Conservation (phyloP, 1,140 invertebrate species). For the Antheraea mylitta region DNA sequence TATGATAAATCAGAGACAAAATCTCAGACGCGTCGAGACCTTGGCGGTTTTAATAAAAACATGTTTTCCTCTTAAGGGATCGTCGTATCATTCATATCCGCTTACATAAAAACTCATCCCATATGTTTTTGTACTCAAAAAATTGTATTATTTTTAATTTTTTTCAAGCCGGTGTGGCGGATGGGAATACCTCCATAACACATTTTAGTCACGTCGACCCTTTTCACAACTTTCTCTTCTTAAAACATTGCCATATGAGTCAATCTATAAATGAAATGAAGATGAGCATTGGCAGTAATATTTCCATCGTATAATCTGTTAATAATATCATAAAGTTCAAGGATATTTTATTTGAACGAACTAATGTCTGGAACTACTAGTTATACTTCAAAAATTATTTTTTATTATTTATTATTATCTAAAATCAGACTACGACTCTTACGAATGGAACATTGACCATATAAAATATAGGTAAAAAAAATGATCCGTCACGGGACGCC, state of each 20-base stretch:
- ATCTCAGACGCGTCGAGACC: neutral
- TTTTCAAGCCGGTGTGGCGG: slow-evolving; percentile 22
- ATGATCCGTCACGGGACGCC: too few relatives aligned
- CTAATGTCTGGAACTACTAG: too few relatives aligned
- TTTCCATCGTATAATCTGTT: neutral
- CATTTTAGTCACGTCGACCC: slow-evolving; percentile 47
- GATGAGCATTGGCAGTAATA: neutral
- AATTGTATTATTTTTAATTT: slow-evolving; percentile 53
- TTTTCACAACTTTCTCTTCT: slow-evolving; percentile 56
- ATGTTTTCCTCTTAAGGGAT: slow-evolving; percentile 24
- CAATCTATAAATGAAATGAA: slow-evolving; percentile 4
- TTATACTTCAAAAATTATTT: too few relatives aligned
- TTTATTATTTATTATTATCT: too few relatives aligned
- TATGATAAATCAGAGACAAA: slow-evolving; percentile 18
- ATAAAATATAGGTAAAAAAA: too few relatives aligned
- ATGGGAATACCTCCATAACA: slow-evolving; percentile 27
- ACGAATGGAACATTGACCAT: too few relatives aligned
- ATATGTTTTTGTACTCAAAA: slow-evolving; percentile 26
- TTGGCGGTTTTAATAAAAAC: slow-evolving; percentile 17
- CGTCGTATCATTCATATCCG: slow-evolving; percentile 31
- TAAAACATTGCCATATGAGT: slow-evolving; percentile 48
- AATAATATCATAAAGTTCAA: too few relatives aligned
- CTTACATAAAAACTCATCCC: slow-evolving; percentile 26
- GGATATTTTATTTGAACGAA: too few relatives aligned
- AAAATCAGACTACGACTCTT: too few relatives aligned